Conservation (phyloP, 2,113 vertebrate species). For the Caloenas nicobarica region DNA sequence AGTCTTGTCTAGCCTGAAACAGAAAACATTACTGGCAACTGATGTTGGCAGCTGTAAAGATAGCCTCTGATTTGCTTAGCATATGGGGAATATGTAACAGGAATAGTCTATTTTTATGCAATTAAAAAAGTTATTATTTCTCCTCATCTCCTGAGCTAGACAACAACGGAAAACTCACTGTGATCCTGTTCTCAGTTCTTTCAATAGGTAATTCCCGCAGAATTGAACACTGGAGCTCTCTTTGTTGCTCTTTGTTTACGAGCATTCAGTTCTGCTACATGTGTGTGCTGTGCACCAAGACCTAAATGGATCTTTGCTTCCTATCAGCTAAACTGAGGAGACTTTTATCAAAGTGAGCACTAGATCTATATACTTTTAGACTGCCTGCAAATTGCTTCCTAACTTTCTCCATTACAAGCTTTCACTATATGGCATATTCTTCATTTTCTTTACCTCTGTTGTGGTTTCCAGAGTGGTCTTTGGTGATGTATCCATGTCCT, state of each 20-base stretch:
- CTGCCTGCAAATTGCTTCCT: neutral
- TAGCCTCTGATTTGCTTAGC: neutral
- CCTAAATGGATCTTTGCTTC: neutral
- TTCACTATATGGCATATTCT: neutral
- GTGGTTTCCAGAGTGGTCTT: neutral
- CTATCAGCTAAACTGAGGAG: neutral
- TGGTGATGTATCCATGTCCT: neutral
- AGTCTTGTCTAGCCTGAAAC: neutral
- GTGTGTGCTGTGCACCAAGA: neutral
- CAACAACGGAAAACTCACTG: neutral
- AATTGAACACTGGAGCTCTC: neutral
- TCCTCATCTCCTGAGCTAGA: neutral
- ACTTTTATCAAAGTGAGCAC: neutral
- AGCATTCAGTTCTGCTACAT: neutral
- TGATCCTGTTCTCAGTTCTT: neutral
- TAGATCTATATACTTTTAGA: neutral
- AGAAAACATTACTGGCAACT: neutral
- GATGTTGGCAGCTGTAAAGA: neutral
- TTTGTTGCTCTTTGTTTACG: neutral
- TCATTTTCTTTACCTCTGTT: neutral
- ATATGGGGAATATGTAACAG: neutral
- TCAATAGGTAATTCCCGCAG: neutral
- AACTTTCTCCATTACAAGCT: neutral
- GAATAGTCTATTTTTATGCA: neutral
- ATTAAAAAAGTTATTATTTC: neutral